phyloP scores from a whole-genome alignment of 2,888 invertebrate species.

The Orthosia cruda region DNA sequence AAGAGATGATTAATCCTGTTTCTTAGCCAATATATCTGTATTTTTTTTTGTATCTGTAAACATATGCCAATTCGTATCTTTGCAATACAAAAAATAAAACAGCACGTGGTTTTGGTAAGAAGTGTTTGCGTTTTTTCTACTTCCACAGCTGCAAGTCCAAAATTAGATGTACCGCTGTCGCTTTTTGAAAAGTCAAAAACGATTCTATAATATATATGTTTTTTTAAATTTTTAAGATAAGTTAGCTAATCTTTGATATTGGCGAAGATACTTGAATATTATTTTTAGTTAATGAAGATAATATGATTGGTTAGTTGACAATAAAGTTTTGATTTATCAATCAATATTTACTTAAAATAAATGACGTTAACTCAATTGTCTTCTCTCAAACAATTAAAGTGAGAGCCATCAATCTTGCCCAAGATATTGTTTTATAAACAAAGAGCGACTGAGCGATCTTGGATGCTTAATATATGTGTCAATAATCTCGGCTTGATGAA shows the following conservation, averaged over 20 bases:
- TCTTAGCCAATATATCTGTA: background rate
- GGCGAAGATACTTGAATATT: background rate
- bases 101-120: too few species aligned
- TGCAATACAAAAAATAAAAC: background rate
- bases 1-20: conserved; percentile 18
- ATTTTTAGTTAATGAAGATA: background rate
- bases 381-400: conserved; percentile 46
- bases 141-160: background rate
- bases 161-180: background rate
- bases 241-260: background rate
- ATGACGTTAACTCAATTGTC: conserved; percentile 43
- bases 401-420: conserved; percentile 46
- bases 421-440: conserved; percentile 56
- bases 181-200: too few species aligned
- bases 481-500: conserved; percentile 26
- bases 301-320: background rate
- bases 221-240: too few species aligned
- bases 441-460: conserved; percentile 18
- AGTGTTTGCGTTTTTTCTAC: background rate
- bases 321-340: conserved; percentile 2
- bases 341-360: conserved; percentile 28
- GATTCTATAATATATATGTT: too few species aligned
- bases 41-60: conserved; percentile 6
- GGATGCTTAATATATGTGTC: conserved; percentile 31
- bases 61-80: background rate